Conservation (phyloP, 2,113 vertebrate genomes). For the Cyphomyrus plagiostoma region DNA sequence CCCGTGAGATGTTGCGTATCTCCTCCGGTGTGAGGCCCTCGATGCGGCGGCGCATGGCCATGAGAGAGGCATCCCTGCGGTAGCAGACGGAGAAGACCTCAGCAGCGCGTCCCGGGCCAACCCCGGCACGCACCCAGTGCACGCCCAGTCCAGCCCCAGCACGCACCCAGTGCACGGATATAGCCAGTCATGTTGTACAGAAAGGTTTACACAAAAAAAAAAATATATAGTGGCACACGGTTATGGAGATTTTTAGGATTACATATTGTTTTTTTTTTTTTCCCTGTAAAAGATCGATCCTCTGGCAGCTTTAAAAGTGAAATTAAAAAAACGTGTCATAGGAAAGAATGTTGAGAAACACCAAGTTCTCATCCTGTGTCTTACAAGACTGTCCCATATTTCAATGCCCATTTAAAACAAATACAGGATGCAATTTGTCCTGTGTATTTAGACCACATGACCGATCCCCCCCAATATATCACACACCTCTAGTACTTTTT, state of each 20-base stretch:
- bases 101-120: neutral
- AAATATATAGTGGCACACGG: neutral
- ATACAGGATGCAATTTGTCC: neutral
- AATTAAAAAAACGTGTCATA: no score
- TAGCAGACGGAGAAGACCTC: neutral
- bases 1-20: conserved; percentile 88
- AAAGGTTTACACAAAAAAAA: neutral
- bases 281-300: neutral
- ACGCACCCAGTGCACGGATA: neutral
- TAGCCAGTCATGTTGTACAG: neutral
- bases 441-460: neutral
- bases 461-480: neutral
- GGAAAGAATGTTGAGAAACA: no score
- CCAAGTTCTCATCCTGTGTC: neutral
- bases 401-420: neutral
- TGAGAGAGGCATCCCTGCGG: conserved; percentile 86
- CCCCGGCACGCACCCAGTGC: neutral
- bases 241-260: neutral
- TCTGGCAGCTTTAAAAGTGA: neutral
- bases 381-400: neutral
- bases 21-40: conserved; percentile 93
- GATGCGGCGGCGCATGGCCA: conserved; percentile 96
- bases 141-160: neutral
- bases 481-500: neutral
- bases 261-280: neutral